Conservation (phyloP, 1,140 invertebrate species). For the Eriosoma lanigerum region DNA sequence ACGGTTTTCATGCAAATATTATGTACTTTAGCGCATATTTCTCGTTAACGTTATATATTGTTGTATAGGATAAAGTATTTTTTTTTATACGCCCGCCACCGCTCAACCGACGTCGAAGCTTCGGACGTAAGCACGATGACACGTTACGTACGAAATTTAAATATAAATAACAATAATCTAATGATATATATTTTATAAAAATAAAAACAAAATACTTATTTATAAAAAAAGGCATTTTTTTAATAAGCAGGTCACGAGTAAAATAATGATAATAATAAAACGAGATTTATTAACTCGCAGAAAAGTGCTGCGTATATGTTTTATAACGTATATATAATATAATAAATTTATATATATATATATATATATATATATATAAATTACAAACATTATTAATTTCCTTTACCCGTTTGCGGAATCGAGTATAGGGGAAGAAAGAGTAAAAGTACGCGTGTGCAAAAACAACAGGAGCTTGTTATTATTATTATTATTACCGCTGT, state of each 20-base stretch:
- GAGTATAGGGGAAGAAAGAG: background rate
- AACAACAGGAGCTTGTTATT: conserved; percentile 26
- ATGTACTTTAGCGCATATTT: background rate
- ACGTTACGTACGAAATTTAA: background rate
- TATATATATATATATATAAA: too few relatives aligned
- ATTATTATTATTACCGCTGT: background rate
- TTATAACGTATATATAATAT: background rate
- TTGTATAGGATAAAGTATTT: conserved; percentile 22
- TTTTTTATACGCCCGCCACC: conserved; percentile 22
- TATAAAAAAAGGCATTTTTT: too few relatives aligned
- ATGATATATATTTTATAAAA: conserved; percentile 16
- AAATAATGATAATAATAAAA: too few relatives aligned
- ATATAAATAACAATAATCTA: conserved; percentile 36
- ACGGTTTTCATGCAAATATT: conserved; percentile 46
- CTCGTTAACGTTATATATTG: conserved; percentile 25
- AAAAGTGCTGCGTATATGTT: conserved; percentile 21
- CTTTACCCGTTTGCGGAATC: conserved; percentile 18
- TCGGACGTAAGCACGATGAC: background rate
- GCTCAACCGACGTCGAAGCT: background rate
- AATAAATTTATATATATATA: too few relatives aligned
- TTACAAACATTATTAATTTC: conserved; percentile 12
- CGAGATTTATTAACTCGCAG: conserved; percentile 31
- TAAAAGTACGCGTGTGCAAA: conserved; percentile 15
- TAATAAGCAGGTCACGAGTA: background rate
- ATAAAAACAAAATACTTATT: conserved; percentile 1